Conservation (phyloP, 2,888 invertebrate genomes). For the Ptilodon capucinus region DNA sequence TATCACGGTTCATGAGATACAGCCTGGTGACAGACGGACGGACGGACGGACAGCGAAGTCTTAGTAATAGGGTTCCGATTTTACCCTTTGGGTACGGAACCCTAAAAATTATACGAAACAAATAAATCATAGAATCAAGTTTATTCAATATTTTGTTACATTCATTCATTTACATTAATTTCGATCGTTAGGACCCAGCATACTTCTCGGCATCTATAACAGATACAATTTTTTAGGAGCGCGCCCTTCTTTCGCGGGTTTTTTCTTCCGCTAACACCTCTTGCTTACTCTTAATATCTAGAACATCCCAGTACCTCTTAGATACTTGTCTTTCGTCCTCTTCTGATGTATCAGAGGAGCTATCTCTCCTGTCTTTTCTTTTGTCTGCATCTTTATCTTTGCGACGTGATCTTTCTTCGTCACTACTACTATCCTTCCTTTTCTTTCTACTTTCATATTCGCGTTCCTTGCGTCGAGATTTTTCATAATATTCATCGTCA, state of each 20-base stretch:
- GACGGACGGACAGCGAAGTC: too few relatives aligned
- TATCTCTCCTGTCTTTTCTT: constrained; percentile 7
- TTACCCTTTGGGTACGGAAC: background rate
- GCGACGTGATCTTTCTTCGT: constrained; percentile 5
- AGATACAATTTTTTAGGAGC: constrained; percentile 5
- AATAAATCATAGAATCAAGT: background rate
- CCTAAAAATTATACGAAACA: background rate
- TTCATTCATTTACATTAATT: too few relatives aligned
- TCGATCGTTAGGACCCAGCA: too few relatives aligned
- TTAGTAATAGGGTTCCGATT: too few relatives aligned
- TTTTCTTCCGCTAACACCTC: constrained; percentile 12
- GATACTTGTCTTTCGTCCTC: constrained; percentile 4
- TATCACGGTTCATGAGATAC: too few relatives aligned
- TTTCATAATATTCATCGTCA: constrained; percentile 37
- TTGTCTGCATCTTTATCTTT: constrained; percentile 3
- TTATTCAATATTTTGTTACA: background rate
- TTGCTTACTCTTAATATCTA: constrained; percentile 25
- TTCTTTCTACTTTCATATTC: constrained; percentile 38
- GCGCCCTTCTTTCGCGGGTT: constrained; percentile 13
- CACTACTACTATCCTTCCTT: constrained; percentile 8
- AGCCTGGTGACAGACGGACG: too few relatives aligned
- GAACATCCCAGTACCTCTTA: constrained; percentile 29
- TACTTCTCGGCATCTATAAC: background rate
- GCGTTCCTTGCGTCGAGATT: background rate
- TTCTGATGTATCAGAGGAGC: background rate